Evolutionary conservation across 2,888 invertebrate species (phyloP).

Genomic region (Patella pellucida): DNA sequence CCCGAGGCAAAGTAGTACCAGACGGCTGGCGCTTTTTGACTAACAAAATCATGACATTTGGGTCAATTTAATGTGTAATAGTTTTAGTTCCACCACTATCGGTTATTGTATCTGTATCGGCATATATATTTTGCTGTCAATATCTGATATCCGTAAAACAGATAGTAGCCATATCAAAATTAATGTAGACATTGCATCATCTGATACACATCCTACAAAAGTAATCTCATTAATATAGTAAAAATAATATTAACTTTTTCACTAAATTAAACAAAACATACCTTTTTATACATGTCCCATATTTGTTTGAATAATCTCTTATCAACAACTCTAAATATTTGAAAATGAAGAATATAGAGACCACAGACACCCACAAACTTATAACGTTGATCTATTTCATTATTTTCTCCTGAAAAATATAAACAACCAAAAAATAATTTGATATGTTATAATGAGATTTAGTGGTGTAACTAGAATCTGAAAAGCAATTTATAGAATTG

Average conservation of each 20-base stretch:
- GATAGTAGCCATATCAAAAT: no score
- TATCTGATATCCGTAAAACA: no score
- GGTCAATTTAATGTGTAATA: no score
- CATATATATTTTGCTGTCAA: no score
- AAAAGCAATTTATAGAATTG: no score
- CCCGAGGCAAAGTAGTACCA: no score
- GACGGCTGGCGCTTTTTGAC: no score
- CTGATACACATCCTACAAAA: slow-evolving; percentile 23
- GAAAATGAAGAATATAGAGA: slow-evolving; percentile 71
- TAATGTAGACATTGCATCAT: not conserved
- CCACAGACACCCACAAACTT: slow-evolving; percentile 70
- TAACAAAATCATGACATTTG: no score
- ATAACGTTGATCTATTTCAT: slow-evolving; percentile 67
- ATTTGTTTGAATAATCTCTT: slow-evolving; percentile 82
- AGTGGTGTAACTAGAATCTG: no score
- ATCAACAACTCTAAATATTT: slow-evolving; percentile 81
- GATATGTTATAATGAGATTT: not conserved
- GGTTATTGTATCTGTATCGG: no score
- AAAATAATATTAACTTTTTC: not conserved
- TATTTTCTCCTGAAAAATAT: slow-evolving; percentile 57
- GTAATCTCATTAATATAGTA: not conserved
- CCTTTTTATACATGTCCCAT: slow-evolving; percentile 84
- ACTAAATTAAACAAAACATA: slow-evolving; percentile 57
- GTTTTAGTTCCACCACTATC: no score
- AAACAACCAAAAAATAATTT: not conserved